A percentile compares a stretch with the other conserved stretches of the same genome.
Conservation (phyloP, 2,888 invertebrate genomes). For the Andrena minutula region DNA sequence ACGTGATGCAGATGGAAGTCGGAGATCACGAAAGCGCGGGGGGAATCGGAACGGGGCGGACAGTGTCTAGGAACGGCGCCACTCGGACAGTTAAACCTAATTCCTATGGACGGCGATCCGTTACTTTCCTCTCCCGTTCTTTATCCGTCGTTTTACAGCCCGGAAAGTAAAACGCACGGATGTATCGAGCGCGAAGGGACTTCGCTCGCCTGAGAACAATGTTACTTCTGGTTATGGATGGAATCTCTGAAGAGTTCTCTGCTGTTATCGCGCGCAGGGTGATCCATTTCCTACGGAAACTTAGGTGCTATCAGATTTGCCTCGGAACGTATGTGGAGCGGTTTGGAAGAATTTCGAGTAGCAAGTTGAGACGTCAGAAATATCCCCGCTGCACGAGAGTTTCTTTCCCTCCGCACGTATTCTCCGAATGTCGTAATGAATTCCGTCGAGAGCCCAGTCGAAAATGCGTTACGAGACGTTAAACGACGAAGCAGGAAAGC, state of each 20-base stretch:
- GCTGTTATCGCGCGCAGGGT: neutral
- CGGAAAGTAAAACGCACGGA: slow-evolving; percentile 34
- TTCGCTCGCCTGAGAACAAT: slow-evolving; percentile 14
- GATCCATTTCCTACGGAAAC: slow-evolving; percentile 5
- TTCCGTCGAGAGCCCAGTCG: neutral
- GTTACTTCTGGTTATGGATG: neutral
- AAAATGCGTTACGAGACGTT: neutral
- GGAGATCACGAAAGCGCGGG: slow-evolving; percentile 34
- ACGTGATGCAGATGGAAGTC: slow-evolving; percentile 50
- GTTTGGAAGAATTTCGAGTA: neutral
- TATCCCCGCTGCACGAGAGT: too few relatives aligned
- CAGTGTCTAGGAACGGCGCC: slow-evolving; percentile 60
- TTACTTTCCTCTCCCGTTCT: slow-evolving; percentile 51
- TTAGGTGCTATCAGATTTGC: neutral
- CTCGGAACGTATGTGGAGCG: neutral
- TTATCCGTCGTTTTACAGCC: slow-evolving; percentile 34
- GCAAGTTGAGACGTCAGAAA: neutral
- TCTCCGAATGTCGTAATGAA: too few relatives aligned
- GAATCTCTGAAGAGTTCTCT: neutral
- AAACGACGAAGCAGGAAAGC: neutral
- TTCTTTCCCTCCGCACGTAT: too few relatives aligned
- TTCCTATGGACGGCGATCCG: slow-evolving; percentile 49
- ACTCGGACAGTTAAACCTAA: slow-evolving; percentile 59
- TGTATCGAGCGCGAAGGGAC: slow-evolving; percentile 6
- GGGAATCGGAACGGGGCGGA: slow-evolving; percentile 33